Percentiles rank a stretch among this genome's conserved stretches.
Conservation (phyloP, 2,888 invertebrate species). For the Chalcis sispes region DNA sequence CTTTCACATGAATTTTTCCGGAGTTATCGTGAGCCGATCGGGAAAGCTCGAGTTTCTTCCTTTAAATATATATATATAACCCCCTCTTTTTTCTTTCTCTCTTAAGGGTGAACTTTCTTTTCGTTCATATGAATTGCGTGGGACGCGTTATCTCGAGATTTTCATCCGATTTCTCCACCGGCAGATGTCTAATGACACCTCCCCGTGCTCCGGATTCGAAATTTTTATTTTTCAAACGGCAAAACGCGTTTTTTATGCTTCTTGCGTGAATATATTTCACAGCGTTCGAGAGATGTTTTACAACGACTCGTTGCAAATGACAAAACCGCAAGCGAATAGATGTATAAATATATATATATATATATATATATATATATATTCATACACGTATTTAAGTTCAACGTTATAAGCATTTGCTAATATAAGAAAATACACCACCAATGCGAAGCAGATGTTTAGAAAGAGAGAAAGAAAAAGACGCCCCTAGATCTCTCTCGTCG, state of each 20-base stretch:
- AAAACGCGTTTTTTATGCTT: neutral
- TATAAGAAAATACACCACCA: no score
- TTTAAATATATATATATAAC: conserved; percentile 10
- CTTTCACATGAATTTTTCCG: conserved; percentile 48
- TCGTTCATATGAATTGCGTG: neutral
- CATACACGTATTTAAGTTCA: no score
- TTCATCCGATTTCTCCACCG: neutral
- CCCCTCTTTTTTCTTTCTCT: conserved; percentile 15
- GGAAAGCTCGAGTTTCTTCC: conserved; percentile 46
- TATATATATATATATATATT: neutral
- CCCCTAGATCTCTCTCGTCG: no score
- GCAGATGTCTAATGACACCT: conserved; percentile 35
- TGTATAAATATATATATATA: neutral
- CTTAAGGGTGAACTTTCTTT: neutral
- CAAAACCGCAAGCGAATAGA: neutral
- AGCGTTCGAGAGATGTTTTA: no score
- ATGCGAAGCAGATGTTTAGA: no score
- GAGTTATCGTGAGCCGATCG: conserved; percentile 13
- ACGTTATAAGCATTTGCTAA: no score
- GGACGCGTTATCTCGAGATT: conserved; percentile 18
- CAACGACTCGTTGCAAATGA: no score
- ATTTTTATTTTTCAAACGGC: neutral
- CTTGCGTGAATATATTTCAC: no score
- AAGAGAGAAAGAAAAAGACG: no score
- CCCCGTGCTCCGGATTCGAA: neutral